Evolutionary conservation across 2,797 vertebrate species (phyloP).

Genomic region (Uromys caudimaculatus): DNA sequence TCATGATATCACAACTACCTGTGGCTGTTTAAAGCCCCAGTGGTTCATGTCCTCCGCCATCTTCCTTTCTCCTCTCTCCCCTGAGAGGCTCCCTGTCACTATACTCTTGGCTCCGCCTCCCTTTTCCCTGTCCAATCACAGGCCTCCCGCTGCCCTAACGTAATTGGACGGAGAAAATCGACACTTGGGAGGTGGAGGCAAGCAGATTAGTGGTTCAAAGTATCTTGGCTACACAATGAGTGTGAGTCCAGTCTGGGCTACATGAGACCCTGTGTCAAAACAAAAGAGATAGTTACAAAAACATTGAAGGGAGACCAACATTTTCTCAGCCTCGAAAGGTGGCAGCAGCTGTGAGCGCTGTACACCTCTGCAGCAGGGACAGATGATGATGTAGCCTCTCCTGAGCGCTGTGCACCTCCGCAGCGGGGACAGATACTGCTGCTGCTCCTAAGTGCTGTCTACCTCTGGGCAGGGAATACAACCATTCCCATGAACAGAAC

Average conservation of each 20-base stretch:
- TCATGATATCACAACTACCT: too few relatives aligned
- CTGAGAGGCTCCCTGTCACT: too few relatives aligned
- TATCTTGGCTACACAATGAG: not conserved
- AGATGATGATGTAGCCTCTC: too few relatives aligned
- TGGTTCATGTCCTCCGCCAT: too few relatives aligned
- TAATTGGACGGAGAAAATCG: too few relatives aligned
- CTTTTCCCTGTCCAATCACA: too few relatives aligned
- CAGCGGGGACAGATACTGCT: not conserved
- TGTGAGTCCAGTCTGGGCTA: not conserved
- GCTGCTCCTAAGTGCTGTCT: not conserved
- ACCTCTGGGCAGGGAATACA: not conserved
- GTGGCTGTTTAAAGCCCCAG: too few relatives aligned
- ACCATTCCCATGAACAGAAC: not conserved
- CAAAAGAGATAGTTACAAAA: not conserved
- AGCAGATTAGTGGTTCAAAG: not conserved
- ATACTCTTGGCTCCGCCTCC: too few relatives aligned
- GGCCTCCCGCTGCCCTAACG: too few relatives aligned
- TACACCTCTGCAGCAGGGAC: not conserved
- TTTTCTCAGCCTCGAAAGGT: not conserved
- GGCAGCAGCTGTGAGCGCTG: not conserved
- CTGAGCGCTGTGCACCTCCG: not conserved
- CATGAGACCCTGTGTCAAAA: not conserved
- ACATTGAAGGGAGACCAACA: not conserved
- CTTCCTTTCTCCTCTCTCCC: too few relatives aligned
- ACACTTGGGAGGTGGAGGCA: not conserved